phyloP scores from a whole-genome alignment of 2,888 invertebrate genomes.

The Eustalomyia histrio region DNA sequence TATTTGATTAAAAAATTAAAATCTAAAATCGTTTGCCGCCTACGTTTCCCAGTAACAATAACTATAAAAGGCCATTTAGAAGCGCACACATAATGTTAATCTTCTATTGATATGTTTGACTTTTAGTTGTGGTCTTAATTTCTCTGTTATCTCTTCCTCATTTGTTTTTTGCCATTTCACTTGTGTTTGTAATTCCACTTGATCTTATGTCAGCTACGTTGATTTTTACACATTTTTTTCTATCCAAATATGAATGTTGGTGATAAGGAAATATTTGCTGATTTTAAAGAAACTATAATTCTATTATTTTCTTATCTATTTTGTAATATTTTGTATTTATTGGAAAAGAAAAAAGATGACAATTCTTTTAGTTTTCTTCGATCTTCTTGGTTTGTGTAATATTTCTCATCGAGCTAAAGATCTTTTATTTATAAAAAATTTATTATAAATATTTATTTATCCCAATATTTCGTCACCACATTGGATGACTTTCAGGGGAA shows the following conservation, averaged over 20 bases:
- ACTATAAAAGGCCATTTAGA: background rate
- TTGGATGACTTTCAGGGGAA: too few species aligned
- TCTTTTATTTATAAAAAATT: too few species aligned
- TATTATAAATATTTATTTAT: too few species aligned
- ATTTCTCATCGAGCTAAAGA: too few species aligned
- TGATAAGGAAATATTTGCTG: background rate
- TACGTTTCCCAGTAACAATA: conserved; percentile 18
- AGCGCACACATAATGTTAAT: background rate
- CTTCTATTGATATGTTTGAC: background rate
- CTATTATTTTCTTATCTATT: background rate
- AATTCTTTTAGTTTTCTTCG: too few species aligned
- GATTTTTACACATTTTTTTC: background rate
- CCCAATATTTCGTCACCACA: too few species aligned
- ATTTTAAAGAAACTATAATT: background rate
- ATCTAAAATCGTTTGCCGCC: background rate
- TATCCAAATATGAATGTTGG: conserved; percentile 10
- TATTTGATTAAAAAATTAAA: background rate
- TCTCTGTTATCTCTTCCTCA: conserved; percentile 15
- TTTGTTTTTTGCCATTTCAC: background rate
- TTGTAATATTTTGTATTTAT: background rate
- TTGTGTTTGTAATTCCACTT: conserved; percentile 9
- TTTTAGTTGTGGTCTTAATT: conserved; percentile 14
- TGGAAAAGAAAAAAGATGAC: too few species aligned
- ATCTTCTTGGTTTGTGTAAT: too few species aligned
- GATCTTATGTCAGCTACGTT: conserved; percentile 11